phyloP scores from a whole-genome alignment of 37 sponge, comb jelly and placozoan genomes.

The Beroe forskalii region DNA sequence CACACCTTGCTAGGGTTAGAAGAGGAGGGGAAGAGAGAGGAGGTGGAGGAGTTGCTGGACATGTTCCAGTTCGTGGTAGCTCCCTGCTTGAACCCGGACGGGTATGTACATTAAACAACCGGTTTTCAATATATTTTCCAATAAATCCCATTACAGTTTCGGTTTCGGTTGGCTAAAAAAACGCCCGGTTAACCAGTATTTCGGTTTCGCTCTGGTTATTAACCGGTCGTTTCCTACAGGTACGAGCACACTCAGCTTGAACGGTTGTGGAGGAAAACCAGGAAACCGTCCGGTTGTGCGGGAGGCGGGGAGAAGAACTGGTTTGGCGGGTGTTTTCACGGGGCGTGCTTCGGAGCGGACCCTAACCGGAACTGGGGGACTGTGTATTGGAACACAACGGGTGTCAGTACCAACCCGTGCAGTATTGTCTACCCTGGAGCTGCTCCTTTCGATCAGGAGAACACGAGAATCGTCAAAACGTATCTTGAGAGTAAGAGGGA shows the following conservation, averaged over 20 bases:
- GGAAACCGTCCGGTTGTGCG: conserved; percentile 4
- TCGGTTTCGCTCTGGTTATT: no score
- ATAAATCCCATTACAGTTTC: no score
- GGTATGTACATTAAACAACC: no score
- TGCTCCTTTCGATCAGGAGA: conserved; percentile 41
- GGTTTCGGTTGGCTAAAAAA: no score
- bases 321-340: conserved; percentile 19
- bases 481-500: background rate
- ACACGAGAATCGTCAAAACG: background rate
- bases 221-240: no score
- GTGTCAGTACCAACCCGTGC: conserved; percentile 20
- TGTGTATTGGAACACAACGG: background rate
- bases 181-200: no score
- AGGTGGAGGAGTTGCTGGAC: background rate
- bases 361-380: conserved; percentile 50
- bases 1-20: background rate
- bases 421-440: conserved; percentile 15
- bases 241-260: conserved; percentile 4
- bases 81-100: conserved; percentile 13
- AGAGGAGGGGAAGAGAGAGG: background rate
- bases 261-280: background rate
- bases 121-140: no score
- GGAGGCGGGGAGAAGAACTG: background rate
- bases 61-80: conserved; percentile 21
- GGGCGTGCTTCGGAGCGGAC: background rate